Evolutionary conservation across 2,113 vertebrate species (phyloP).

Genomic region (Montifringilla adamsi): DNA sequence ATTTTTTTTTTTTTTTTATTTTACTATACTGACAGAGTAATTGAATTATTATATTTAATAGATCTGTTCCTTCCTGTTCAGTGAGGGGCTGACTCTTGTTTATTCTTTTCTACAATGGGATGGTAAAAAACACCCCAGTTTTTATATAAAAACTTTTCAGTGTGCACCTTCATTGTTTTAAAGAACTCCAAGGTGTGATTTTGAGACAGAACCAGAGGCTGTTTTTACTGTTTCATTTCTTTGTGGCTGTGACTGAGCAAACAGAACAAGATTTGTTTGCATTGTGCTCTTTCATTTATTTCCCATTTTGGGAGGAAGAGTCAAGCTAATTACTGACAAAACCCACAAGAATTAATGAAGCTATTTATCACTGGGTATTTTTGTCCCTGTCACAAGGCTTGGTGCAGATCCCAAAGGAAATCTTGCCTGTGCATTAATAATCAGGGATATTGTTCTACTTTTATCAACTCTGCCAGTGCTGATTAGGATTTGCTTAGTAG

Average conservation of each 20-base stretch:
- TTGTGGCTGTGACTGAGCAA: not conserved
- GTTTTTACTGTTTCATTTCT: not conserved
- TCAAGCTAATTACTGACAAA: not conserved
- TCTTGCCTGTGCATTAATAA: not conserved
- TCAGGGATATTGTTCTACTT: constrained; percentile 14
- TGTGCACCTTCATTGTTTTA: not conserved
- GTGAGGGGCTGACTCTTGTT: not conserved
- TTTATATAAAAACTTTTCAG: not conserved
- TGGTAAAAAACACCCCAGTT: not conserved
- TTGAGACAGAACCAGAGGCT: not conserved
- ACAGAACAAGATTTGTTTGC: not conserved
- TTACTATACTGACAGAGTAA: not conserved
- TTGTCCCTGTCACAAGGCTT: not conserved
- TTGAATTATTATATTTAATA: not conserved
- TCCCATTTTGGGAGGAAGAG: not conserved
- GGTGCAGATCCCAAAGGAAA: not conserved
- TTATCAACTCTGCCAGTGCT: not conserved
- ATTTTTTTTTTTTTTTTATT: not conserved
- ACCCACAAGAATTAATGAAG: not conserved
- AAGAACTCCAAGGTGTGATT: not conserved
- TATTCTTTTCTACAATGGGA: not conserved
- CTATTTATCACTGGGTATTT: not conserved
- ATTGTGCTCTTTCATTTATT: not conserved
- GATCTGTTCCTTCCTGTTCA: not conserved
- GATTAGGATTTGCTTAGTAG: not conserved